phyloP scores from a whole-genome alignment of 2,888 invertebrate species.

The Drosophila tanythrix region DNA sequence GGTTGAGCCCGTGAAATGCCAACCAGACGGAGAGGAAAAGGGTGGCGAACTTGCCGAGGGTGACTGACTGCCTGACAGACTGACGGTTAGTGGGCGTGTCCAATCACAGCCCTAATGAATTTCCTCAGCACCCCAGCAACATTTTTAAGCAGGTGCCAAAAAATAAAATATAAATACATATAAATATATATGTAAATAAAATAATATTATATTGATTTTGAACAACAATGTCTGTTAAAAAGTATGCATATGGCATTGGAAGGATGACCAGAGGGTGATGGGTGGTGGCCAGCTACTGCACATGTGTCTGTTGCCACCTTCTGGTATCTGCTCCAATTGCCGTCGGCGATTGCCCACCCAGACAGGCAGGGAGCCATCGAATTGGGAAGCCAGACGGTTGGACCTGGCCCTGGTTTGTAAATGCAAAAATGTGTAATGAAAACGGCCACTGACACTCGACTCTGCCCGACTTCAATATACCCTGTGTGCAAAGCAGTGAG shows the following conservation, averaged over 20 bases:
- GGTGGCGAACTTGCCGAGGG: not conserved
- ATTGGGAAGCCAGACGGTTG: not conserved
- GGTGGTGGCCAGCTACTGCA: not conserved
- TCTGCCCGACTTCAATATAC: not conserved
- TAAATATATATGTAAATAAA: not conserved
- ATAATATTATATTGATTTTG: not conserved
- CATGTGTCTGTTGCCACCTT: constrained; percentile 4
- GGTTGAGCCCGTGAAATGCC: constrained; percentile 74
- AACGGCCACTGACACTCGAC: not conserved
- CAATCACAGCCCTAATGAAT: constrained; percentile 17
- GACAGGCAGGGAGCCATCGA: not conserved
- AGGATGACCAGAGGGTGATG: not conserved
- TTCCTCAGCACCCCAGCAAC: constrained; percentile 12
- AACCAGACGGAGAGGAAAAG: not conserved
- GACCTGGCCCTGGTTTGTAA: not conserved
- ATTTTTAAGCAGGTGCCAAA: constrained; percentile 11
- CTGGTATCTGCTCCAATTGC: constrained; percentile 16
- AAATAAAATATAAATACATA: not conserved
- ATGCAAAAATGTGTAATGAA: not conserved
- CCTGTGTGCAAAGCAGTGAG: not conserved
- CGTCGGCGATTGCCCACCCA: constrained; percentile 32
- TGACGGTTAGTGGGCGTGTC: constrained; percentile 24
- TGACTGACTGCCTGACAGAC: not conserved
- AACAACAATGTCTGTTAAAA: not conserved
- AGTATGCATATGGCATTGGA: not conserved